phyloP scores from a whole-genome alignment of 2,888 invertebrate genomes.

The Eutolmus rufibarbis region DNA sequence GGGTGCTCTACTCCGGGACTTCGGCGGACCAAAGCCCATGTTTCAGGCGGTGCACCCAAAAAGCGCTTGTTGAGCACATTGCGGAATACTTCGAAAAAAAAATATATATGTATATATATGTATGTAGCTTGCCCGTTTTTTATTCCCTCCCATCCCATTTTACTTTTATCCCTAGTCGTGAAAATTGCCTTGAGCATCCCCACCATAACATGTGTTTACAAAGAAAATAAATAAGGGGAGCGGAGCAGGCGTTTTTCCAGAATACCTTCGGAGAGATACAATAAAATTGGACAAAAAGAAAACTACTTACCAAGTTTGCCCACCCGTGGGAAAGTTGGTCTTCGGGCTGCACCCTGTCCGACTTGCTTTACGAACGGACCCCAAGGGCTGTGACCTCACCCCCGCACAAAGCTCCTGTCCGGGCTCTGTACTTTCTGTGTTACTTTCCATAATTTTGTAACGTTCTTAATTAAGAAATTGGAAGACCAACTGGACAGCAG shows the following conservation, averaged over 20 bases:
- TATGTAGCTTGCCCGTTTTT: neutral
- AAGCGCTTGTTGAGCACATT: neutral
- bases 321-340: conserved; percentile 16
- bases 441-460: conserved; percentile 8
- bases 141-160: neutral
- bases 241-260: neutral
- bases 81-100: neutral
- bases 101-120: neutral
- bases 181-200: conserved; percentile 10
- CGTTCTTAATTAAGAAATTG: conserved; percentile 23
- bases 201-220: conserved; percentile 14
- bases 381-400: neutral
- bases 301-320: conserved; percentile 28
- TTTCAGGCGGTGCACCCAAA: conserved; percentile 9
- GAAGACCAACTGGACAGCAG: conserved; percentile 13
- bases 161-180: neutral
- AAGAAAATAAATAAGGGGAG: neutral
- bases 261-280: conserved; percentile 17
- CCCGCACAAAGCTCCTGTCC: neutral
- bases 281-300: conserved; percentile 25
- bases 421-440: neutral
- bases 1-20: neutral
- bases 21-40: neutral
- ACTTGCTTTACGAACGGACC: neutral
- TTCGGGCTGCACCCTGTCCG: neutral